These are phyloP conservation scores for Apis cerana DNA, from an alignment of 1,140 invertebrate genomes.

Conservation along the genomic window DNA sequence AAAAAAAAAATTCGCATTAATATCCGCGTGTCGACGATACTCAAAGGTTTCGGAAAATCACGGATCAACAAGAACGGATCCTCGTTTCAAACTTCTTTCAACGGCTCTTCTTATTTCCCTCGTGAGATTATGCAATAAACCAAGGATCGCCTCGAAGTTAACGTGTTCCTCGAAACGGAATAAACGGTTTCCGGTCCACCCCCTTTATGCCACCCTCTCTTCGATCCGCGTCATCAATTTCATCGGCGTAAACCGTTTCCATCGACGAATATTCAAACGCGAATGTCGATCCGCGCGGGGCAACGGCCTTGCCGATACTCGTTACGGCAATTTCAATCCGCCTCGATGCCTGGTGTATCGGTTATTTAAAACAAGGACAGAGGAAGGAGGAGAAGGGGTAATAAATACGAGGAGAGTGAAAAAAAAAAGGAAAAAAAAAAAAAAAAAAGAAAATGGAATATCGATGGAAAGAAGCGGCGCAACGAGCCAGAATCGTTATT, in stretches of 20 bases:
- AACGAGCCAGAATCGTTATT: constrained; percentile 40
- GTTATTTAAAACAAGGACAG: constrained; percentile 55
- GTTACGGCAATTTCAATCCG: constrained; percentile 58
- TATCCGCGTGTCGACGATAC: constrained; percentile 20
- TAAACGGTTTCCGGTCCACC: constrained; percentile 33
- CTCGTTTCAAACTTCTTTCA: constrained; percentile 31
- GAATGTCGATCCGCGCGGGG: neutral
- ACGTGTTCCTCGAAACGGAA: constrained; percentile 51
- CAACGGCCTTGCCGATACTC: constrained; percentile 6
- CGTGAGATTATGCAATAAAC: constrained; percentile 52
- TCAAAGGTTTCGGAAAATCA: neutral
- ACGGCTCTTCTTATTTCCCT: constrained; percentile 47
- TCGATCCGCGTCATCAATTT: neutral
- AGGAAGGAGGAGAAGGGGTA: neutral
- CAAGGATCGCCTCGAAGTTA: constrained; percentile 31
- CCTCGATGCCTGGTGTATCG: constrained; percentile 19
- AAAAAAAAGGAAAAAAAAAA: too few relatives aligned
- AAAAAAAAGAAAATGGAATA: constrained; percentile 53
- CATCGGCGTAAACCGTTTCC: constrained; percentile 18
- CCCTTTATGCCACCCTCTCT: neutral
- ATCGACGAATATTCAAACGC: constrained; percentile 51
- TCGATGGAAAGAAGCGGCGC: constrained; percentile 53
- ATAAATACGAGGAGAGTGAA: constrained; percentile 38
- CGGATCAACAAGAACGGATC: neutral
- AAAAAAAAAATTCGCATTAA: neutral